Conservation (phyloP, 1,140 invertebrate genomes). For the Zeugodacus cucurbitae region DNA sequence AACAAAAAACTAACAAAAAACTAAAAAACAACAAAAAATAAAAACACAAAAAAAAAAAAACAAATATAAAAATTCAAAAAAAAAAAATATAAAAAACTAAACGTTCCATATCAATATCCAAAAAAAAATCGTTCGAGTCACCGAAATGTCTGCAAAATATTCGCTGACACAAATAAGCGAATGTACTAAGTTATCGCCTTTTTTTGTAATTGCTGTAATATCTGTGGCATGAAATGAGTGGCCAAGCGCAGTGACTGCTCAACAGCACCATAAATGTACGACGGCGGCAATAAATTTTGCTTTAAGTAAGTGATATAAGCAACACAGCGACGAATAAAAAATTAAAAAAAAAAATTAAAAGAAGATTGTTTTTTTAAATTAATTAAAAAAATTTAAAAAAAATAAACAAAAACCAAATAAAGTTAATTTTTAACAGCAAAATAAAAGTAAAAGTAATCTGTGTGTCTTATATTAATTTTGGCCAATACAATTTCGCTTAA, state of each 20-base stretch:
- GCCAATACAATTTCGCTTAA: background rate
- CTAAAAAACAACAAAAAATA: background rate
- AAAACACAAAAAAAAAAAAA: too few species aligned
- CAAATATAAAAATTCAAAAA: background rate
- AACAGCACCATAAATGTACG: background rate
- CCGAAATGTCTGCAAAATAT: conserved; percentile 11
- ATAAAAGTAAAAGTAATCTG: background rate
- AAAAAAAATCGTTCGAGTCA: background rate
- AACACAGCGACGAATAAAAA: background rate
- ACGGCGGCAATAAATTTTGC: background rate
- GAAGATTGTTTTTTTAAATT: background rate
- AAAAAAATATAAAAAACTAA: background rate
- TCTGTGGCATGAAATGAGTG: conserved; percentile 11
- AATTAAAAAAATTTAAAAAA: background rate
- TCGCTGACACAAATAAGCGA: background rate
- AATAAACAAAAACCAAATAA: background rate
- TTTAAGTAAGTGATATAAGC: background rate
- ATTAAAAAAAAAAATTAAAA: background rate
- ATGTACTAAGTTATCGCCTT: background rate
- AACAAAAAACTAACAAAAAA: background rate
- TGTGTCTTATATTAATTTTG: background rate
- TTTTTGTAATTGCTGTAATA: background rate
- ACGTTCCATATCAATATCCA: too few species aligned
- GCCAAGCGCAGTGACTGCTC: background rate
- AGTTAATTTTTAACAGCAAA: background rate